Conservation (phyloP, 1,140 invertebrate species). For the Penaeus chinensis region DNA sequence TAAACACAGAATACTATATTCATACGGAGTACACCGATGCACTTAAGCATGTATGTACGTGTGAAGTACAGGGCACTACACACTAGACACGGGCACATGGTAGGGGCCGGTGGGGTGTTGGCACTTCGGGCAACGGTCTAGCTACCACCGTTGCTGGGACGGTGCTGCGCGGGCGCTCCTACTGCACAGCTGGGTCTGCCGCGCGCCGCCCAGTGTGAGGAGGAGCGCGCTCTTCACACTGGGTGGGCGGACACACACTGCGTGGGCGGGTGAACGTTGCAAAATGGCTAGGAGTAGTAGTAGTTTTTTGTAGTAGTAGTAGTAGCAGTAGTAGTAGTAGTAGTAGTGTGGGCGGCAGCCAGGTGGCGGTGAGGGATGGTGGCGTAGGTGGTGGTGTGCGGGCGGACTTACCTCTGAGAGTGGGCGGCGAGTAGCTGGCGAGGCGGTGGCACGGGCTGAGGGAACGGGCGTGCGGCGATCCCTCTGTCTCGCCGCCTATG, state of each 20-base stretch:
- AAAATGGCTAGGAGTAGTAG: background rate
- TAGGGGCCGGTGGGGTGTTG: no score
- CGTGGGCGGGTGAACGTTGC: no score
- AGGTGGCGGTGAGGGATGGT: background rate
- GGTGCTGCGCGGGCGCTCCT: no score
- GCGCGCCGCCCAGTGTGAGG: background rate
- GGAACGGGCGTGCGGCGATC: conserved; percentile 25
- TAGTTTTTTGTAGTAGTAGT: background rate
- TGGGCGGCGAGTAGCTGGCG: conserved; percentile 46
- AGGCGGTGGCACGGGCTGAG: conserved; percentile 41
- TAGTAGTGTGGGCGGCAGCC: conserved; percentile 15
- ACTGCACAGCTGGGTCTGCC: background rate
- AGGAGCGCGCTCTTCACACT: no score
- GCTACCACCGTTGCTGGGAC: no score
- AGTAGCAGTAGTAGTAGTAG: background rate
- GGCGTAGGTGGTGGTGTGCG: background rate
- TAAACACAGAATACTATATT: no score
- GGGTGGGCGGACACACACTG: conserved; percentile 3
- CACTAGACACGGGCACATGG: no score
- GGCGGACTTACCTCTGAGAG: conserved; percentile 38
- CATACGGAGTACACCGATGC: no score
- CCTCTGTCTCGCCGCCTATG: conserved; percentile 42
- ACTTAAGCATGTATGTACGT: no score
- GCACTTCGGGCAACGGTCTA: no score
- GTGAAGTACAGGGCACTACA: no score